A percentile compares a stretch with the other conserved stretches of the same genome.
These are phyloP conservation scores for Oryzias curvinotus DNA, from an alignment of 2,113 vertebrate species.

Conservation along the genomic window DNA sequence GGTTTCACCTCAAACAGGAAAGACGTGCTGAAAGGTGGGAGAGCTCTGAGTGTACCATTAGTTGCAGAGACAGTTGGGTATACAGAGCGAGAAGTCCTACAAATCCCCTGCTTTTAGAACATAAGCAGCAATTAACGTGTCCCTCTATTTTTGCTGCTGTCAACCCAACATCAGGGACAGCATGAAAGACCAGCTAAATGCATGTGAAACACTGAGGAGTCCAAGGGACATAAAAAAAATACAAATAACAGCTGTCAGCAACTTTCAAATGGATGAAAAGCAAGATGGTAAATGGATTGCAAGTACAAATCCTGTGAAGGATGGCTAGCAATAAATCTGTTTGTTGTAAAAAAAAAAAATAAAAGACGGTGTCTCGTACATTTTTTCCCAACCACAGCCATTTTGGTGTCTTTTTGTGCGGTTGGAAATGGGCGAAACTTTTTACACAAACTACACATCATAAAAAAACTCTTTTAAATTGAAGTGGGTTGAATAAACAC, in stretches of 20 bases:
- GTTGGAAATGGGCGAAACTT: too few relatives aligned
- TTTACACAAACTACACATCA: too few relatives aligned
- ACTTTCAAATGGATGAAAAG: conserved; percentile 47
- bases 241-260: conserved; percentile 70
- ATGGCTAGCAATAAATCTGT: too few relatives aligned
- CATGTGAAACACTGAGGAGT: conserved; percentile 59
- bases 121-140: conserved; percentile 71
- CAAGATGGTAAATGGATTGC: conserved; percentile 25
- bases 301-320: not conserved
- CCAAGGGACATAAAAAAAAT: conserved; percentile 59
- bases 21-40: conserved; percentile 65
- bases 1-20: conserved; percentile 69
- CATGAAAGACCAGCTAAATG: conserved; percentile 47
- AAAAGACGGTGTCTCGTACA: too few relatives aligned
- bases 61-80: conserved; percentile 63
- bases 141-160: conserved; percentile 64
- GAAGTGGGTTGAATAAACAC: too few relatives aligned
- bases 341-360: too few relatives aligned
- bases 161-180: conserved; percentile 54
- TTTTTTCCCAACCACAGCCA: too few relatives aligned
- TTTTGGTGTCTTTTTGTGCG: too few relatives aligned
- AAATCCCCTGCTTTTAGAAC: conserved; percentile 65
- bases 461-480: too few relatives aligned
- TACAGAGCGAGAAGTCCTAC: conserved; percentile 60
- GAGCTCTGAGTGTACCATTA: conserved; percentile 68